Evolutionary conservation across 2,888 invertebrate genomes (phyloP).

Genomic region (Drosophila mercatorum): DNA sequence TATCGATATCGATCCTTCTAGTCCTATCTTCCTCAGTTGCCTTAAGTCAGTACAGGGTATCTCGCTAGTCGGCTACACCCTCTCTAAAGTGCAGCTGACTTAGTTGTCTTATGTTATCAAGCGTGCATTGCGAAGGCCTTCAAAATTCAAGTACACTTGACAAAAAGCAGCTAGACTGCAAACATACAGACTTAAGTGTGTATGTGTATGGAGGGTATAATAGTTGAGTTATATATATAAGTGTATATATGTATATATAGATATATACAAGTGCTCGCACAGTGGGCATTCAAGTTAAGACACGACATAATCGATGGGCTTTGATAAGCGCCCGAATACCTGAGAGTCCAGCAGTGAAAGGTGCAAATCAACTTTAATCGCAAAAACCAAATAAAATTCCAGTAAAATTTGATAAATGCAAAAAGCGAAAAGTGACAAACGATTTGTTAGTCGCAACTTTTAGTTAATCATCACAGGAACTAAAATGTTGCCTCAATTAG

Average conservation of each 20-base stretch:
- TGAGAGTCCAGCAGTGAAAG: not conserved
- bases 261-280: not conserved
- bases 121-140: constrained; percentile 46
- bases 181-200: not conserved
- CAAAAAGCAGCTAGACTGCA: not conserved
- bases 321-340: constrained; percentile 33
- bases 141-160: constrained; percentile 45
- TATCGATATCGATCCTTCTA: too few species aligned
- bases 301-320: constrained; percentile 68
- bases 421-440: constrained; percentile 38
- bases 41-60: constrained; percentile 4
- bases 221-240: not conserved
- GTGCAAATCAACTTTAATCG: constrained; percentile 7
- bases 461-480: constrained; percentile 26
- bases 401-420: constrained; percentile 39
- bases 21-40: not conserved
- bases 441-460: constrained; percentile 26
- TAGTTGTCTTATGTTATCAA: constrained; percentile 41
- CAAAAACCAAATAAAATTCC: constrained; percentile 20
- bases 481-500: constrained; percentile 32
- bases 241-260: not conserved
- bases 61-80: not conserved
- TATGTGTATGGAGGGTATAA: not conserved
- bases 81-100: not conserved
- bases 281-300: constrained; percentile 52